Evolutionary conservation across 1,140 invertebrate genomes (phyloP).

Genomic region (Grapholita molesta): DNA sequence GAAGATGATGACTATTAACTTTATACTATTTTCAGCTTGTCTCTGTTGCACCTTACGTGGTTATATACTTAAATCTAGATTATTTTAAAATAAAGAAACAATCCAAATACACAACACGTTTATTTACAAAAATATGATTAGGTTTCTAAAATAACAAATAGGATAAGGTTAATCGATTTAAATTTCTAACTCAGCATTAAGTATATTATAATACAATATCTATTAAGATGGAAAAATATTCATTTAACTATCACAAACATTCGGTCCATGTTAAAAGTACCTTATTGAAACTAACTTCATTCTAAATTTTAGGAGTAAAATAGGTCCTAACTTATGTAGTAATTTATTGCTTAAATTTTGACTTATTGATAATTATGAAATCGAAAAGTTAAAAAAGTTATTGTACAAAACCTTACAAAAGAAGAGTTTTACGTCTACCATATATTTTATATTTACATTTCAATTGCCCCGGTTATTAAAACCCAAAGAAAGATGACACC

Average conservation of each 20-base stretch:
- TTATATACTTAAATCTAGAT: not conserved
- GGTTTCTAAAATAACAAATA: slow-evolving; percentile 15
- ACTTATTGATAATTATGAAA: not conserved
- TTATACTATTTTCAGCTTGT: too few species aligned
- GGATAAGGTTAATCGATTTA: not conserved
- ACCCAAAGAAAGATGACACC: not conserved
- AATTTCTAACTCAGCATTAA: slow-evolving; percentile 8
- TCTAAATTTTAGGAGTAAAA: not conserved
- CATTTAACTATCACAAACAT: slow-evolving; percentile 10
- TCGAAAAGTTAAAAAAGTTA: not conserved
- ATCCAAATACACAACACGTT: slow-evolving; percentile 39
- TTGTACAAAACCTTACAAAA: not conserved
- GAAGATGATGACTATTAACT: too few species aligned
- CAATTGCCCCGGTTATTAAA: too few species aligned
- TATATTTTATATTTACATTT: not conserved
- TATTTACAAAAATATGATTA: slow-evolving; percentile 56
- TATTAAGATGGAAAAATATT: slow-evolving; percentile 43
- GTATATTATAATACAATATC: slow-evolving; percentile 24
- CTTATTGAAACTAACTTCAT: not conserved
- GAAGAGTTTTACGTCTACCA: not conserved
- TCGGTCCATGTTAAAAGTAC: slow-evolving; percentile 6
- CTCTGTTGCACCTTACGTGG: too few species aligned
- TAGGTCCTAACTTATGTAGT: not conserved
- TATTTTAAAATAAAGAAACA: not conserved
- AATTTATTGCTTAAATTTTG: not conserved